Base-by-base conservation (phyloP, 2,888 invertebrate genomes). In the Drosophila hamatofila region DNA sequence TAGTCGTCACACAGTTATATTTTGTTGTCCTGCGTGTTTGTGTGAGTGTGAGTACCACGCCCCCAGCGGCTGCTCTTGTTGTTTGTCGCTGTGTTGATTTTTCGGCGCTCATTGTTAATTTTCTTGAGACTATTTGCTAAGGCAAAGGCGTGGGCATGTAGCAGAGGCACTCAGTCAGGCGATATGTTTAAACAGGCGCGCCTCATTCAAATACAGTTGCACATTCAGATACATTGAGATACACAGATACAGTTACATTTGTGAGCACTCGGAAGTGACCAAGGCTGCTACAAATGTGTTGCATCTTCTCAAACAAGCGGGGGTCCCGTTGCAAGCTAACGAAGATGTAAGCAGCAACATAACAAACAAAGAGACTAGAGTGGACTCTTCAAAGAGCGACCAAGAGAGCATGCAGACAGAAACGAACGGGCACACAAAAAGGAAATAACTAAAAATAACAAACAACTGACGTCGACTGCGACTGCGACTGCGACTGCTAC, bases 401-500 rank as follows among this genome's bases (percentile, higher is more conserved):
- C 21, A n/a, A 8, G 66, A 63, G 39, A 48, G 48, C 25, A 35
- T 21, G 25, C 52, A 79, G 75, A 71, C 52, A 59, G 59, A 65
- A 54, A 73, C 74, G 80, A 83, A 81, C 72, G 74, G 75, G 76
- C 70, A 69, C 80, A 84, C 85, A 83, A 83, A 88, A 87, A 81
- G 84, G 83, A 88, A 88, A 80, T 88, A 68, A 86, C 88, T 87
- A 83, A 86, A 87, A 87, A 87, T 88, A 87, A 87, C 83, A 85
- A 86, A 83, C 80, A 80, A 68, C 39, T 48, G 66, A 55, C 55
- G 44, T 9, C 35, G 61, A 37, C 65, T 35, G 21, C 48, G 59
- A 39, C 37, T 1, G 25, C n/a, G 39, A 27, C 54, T 0, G 54
- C 35, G 35, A 35, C 51, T 52, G 35, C 35, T 35, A 49, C 66